Evolutionary conservation across 2,888 invertebrate genomes (phyloP).

Genomic region (Pollenia labialis): DNA sequence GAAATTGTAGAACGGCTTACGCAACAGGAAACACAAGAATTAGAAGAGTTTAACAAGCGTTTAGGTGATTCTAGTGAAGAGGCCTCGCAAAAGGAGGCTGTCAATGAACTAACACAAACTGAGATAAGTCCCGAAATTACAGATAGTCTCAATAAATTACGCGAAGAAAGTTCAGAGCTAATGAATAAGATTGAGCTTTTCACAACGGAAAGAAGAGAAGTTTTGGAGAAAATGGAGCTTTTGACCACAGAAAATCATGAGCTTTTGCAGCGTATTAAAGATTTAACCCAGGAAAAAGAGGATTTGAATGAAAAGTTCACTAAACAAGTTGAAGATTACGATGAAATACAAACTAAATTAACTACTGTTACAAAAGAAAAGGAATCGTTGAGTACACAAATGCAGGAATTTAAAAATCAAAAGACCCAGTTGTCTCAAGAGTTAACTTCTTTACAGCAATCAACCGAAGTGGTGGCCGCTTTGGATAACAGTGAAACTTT

Average conservation of each 20-base stretch:
- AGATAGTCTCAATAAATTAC: slow-evolving; percentile 86
- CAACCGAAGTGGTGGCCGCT: slow-evolving; percentile 80
- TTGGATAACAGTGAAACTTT: slow-evolving; percentile 78
- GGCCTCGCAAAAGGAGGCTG: slow-evolving; percentile 72
- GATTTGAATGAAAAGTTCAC: slow-evolving; percentile 81
- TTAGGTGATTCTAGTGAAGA: slow-evolving; percentile 69
- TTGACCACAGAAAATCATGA: slow-evolving; percentile 87
- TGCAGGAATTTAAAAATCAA: slow-evolving; percentile 77
- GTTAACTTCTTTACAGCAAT: slow-evolving; percentile 80
- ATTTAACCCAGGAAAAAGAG: slow-evolving; percentile 85
- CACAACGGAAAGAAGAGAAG: slow-evolving; percentile 88
- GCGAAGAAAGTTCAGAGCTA: slow-evolving; percentile 88
- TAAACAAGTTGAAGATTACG: slow-evolving; percentile 77
- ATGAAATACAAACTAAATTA: slow-evolving; percentile 79
- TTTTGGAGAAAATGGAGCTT: slow-evolving; percentile 88
- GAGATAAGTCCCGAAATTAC: slow-evolving; percentile 84
- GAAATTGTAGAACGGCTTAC: slow-evolving; percentile 90
- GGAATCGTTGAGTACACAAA: slow-evolving; percentile 77
- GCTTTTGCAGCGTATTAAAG: slow-evolving; percentile 85
- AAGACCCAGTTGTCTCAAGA: slow-evolving; percentile 80
- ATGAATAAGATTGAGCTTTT: slow-evolving; percentile 89
- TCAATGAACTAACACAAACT: slow-evolving; percentile 80
- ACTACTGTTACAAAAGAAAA: slow-evolving; percentile 84
- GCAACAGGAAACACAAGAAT: slow-evolving; percentile 88
- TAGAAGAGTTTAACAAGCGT: slow-evolving; percentile 88